These are phyloP conservation scores for Leptopilina syphax DNA, from an alignment of 2,888 invertebrate species.

Conservation along the genomic window DNA sequence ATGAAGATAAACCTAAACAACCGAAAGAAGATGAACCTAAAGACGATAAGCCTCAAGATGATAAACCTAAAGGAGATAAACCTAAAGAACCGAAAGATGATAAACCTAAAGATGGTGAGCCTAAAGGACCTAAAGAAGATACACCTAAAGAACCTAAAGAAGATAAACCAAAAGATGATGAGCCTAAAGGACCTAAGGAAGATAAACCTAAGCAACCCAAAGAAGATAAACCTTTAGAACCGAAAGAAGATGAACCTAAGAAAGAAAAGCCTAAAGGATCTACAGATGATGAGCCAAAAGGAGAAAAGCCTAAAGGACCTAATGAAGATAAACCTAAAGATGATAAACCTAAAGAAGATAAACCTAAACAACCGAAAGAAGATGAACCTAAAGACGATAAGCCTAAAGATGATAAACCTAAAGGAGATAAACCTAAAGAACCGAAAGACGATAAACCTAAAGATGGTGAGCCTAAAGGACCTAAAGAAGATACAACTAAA, in stretches of 20 bases:
- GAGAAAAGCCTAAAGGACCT: background rate
- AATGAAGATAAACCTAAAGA: background rate
- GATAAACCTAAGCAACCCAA: background rate
- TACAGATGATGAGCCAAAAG: background rate
- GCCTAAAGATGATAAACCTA: background rate
- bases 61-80: background rate
- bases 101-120: background rate
- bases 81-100: background rate
- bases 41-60: conserved; percentile 4
- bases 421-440: background rate
- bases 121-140: background rate
- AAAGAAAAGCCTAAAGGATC: background rate
- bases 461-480: background rate
- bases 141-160: background rate
- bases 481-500: too few relatives aligned
- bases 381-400: background rate
- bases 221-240: background rate
- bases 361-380: background rate
- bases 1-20: background rate
- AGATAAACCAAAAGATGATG: too few relatives aligned
- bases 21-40: background rate
- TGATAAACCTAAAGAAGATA: background rate
- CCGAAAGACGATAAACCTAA: background rate
- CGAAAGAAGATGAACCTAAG: background rate
- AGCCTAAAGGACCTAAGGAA: background rate